phyloP scores from a whole-genome alignment of 2,888 invertebrate species.

The Orgyia antiqua region DNA sequence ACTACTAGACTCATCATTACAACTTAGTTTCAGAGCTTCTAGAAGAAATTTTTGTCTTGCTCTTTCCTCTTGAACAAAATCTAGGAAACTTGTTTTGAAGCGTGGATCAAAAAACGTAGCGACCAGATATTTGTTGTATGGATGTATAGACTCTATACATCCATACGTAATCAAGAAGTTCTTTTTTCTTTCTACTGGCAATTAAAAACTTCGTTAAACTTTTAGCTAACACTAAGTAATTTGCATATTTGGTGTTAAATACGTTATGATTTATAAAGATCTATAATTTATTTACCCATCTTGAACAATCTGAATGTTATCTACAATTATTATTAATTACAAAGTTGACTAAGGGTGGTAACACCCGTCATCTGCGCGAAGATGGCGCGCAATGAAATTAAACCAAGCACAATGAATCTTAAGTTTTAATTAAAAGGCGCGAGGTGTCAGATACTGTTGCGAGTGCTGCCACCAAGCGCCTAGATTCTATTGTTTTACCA shows the following conservation, averaged over 20 bases:
- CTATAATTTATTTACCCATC: too few species aligned
- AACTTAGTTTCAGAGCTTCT: constrained; percentile 2
- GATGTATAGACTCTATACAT: too few species aligned
- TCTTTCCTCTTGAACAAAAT: background rate
- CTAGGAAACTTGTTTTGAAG: background rate
- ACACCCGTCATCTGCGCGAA: constrained; percentile 32
- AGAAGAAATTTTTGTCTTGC: constrained; percentile 1
- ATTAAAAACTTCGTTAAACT: too few species aligned
- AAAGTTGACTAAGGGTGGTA: constrained; percentile 24
- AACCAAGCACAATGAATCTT: constrained; percentile 43
- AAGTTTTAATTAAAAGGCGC: constrained; percentile 57
- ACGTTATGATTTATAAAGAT: too few species aligned
- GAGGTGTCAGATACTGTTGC: constrained; percentile 30
- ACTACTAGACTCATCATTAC: background rate
- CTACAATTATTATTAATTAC: constrained; percentile 33
- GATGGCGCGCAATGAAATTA: constrained; percentile 41
- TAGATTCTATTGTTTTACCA: too few species aligned
- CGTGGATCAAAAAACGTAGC: constrained; percentile 3
- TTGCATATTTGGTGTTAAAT: too few species aligned
- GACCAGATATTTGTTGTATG: constrained; percentile 6
- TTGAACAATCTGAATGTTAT: too few species aligned
- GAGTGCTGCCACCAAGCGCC: constrained; percentile 15
- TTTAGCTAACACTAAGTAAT: too few species aligned
- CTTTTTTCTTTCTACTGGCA: too few species aligned
- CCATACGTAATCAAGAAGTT: too few species aligned